Percentiles rank a stretch among this genome's conserved stretches.
phyloP scores from a whole-genome alignment of 1,140 invertebrate genomes.

The Bombus affinis region DNA sequence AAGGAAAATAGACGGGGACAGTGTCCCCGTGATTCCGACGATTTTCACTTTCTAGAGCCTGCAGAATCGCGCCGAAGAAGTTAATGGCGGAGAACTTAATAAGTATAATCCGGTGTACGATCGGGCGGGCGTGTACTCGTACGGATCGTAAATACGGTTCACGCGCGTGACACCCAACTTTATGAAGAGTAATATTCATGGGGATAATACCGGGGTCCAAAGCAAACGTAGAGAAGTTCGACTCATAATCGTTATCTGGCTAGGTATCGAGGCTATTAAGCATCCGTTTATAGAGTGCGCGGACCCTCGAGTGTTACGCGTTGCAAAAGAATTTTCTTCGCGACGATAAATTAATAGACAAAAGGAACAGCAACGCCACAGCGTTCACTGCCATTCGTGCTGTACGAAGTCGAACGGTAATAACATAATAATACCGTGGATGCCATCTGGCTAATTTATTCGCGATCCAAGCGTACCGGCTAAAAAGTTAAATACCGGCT shows the following conservation, averaged over 20 bases:
- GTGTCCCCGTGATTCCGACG: neutral
- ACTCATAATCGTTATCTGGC: conserved; percentile 12
- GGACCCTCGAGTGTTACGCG: conserved; percentile 15
- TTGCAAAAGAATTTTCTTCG: conserved; percentile 28
- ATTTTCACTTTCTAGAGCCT: conserved; percentile 31
- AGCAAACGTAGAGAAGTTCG: conserved; percentile 11
- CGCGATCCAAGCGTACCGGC: conserved; percentile 16
- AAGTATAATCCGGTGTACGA: neutral
- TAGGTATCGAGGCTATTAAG: conserved; percentile 32
- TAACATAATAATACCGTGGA: conserved; percentile 54
- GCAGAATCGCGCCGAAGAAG: neutral
- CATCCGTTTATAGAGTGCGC: conserved; percentile 35
- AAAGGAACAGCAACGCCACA: neutral
- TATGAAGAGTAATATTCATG: conserved; percentile 12
- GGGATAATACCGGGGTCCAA: conserved; percentile 6
- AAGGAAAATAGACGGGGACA: too few species aligned
- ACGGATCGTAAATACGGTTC: conserved; percentile 17
- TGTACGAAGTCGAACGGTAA: conserved; percentile 27
- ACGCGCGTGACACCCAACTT: conserved; percentile 9
- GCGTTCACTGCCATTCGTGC: too few species aligned
- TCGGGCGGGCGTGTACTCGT: neutral
- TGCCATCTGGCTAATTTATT: conserved; percentile 51
- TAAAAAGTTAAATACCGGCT: conserved; percentile 35
- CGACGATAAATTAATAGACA: conserved; percentile 54
- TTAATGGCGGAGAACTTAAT: conserved; percentile 4